Evolutionary conservation across 2,797 vertebrate species (phyloP).

Genomic region (Cottoperca gobio): DNA sequence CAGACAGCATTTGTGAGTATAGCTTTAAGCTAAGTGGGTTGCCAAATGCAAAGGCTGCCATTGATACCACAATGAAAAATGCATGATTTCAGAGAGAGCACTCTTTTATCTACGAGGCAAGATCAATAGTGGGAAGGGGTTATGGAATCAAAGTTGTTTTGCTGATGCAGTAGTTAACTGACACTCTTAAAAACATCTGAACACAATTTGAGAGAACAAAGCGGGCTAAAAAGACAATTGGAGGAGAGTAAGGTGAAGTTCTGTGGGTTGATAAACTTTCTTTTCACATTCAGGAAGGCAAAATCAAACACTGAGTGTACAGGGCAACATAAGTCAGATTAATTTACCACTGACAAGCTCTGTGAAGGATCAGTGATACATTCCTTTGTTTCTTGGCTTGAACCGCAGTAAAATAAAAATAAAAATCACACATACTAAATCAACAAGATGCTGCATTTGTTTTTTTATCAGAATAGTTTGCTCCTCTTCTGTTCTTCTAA

Average conservation of each 20-base stretch:
- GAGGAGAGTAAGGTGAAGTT: constrained; percentile 77
- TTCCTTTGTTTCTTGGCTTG: constrained; percentile 51
- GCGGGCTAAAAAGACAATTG: constrained; percentile 72
- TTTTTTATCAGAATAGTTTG: constrained; percentile 16
- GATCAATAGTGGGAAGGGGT: constrained; percentile 86
- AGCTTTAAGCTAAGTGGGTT: constrained; percentile 87
- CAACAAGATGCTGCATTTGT: constrained; percentile 22
- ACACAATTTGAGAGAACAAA: constrained; percentile 82
- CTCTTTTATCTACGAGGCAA: constrained; percentile 84
- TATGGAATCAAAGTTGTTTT: constrained; percentile 86
- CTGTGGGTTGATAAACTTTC: constrained; percentile 75
- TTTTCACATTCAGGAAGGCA: constrained; percentile 69
- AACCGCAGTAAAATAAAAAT: constrained; percentile 48
- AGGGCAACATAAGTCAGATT: constrained; percentile 73
- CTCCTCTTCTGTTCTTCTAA: constrained; percentile 18
- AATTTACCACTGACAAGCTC: constrained; percentile 69
- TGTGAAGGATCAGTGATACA: constrained; percentile 29
- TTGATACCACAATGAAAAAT: constrained; percentile 87
- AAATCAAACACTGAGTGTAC: constrained; percentile 71
- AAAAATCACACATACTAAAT: constrained; percentile 42
- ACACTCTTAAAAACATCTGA: constrained; percentile 79
- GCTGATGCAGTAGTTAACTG: constrained; percentile 78
- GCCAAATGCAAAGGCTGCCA: constrained; percentile 86
- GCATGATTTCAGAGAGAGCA: constrained; percentile 84
- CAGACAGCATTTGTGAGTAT: constrained; percentile 86